These are phyloP conservation scores for Psilanteris sp. DNA, from an alignment of 1,140 invertebrate genomes.

Conservation along the genomic window DNA sequence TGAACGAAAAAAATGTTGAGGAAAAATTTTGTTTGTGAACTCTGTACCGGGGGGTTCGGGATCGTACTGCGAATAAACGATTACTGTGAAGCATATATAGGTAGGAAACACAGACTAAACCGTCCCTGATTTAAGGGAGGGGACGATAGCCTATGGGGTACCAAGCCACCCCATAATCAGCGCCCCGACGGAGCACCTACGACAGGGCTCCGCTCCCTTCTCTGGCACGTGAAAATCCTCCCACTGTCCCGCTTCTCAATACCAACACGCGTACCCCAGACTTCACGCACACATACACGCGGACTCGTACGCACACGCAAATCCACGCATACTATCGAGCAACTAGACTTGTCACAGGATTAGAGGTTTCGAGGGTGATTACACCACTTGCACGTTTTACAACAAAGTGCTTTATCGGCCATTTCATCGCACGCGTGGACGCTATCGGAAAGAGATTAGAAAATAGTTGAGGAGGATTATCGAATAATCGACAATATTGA, in stretches of 20 bases:
- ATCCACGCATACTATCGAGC: slow-evolving; percentile 1
- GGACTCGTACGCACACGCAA: not conserved
- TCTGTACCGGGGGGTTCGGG: slow-evolving; percentile 69
- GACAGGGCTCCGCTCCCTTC: slow-evolving; percentile 56
- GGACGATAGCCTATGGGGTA: slow-evolving; percentile 67
- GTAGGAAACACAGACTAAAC: slow-evolving; percentile 71
- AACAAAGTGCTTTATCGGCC: slow-evolving; percentile 39
- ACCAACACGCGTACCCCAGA: slow-evolving; percentile 71
- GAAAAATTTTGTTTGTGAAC: slow-evolving; percentile 4
- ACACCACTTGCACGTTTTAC: slow-evolving; percentile 70
- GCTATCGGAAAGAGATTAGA: slow-evolving; percentile 23
- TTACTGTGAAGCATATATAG: slow-evolving; percentile 72
- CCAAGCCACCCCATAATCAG: slow-evolving; percentile 75
- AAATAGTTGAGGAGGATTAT: slow-evolving; percentile 42
- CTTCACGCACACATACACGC: slow-evolving; percentile 19
- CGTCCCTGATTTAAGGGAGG: slow-evolving; percentile 48
- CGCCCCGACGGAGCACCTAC: slow-evolving; percentile 66
- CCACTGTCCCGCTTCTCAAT: slow-evolving; percentile 46
- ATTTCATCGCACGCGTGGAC: slow-evolving; percentile 43
- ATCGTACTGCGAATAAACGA: slow-evolving; percentile 74
- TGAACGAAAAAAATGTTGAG: slow-evolving; percentile 8
- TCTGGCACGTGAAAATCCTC: slow-evolving; percentile 31
- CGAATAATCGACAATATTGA: slow-evolving; percentile 21
- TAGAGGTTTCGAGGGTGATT: slow-evolving; percentile 78
- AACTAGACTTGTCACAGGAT: slow-evolving; percentile 74